Evolutionary conservation across 1,140 invertebrate species (phyloP).

Genomic region (Drosophila nasuta): DNA sequence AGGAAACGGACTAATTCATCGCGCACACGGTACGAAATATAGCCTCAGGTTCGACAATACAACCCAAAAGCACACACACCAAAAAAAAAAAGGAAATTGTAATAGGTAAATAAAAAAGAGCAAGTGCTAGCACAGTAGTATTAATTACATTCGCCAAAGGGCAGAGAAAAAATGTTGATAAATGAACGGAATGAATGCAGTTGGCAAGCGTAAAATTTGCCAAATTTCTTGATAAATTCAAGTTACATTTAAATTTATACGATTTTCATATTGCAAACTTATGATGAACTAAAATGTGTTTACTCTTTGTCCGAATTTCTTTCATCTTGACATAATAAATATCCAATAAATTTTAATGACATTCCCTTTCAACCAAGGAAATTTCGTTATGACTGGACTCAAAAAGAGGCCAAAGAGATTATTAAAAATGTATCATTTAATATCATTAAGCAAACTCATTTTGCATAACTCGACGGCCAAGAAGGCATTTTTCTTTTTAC

Average conservation of each 20-base stretch:
- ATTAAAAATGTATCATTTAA: conserved; percentile 46
- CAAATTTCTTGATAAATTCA: not conserved
- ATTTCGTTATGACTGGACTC: not conserved
- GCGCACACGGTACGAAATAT: conserved; percentile 18
- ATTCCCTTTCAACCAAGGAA: not conserved
- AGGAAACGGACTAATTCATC: conserved; percentile 59
- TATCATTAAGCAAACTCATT: conserved; percentile 32
- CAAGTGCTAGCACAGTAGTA: conserved; percentile 5
- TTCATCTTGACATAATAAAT: conserved; percentile 15
- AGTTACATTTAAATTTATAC: not conserved
- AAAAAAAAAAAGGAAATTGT: conserved; percentile 1
- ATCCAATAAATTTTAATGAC: conserved; percentile 46
- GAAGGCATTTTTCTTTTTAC: not conserved
- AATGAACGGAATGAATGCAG: not conserved
- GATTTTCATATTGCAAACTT: not conserved
- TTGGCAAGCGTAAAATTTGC: not conserved
- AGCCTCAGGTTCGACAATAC: conserved; percentile 18
- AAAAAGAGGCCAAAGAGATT: not conserved
- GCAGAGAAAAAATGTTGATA: conserved; percentile 25
- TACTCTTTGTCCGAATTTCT: not conserved
- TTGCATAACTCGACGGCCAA: conserved; percentile 8
- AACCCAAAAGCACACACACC: not conserved
- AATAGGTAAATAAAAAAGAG: not conserved
- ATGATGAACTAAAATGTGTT: not conserved
- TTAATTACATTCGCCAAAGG: conserved; percentile 40